Conservation (phyloP, 2,888 invertebrate species). For the Cryptocephalus primarius region DNA sequence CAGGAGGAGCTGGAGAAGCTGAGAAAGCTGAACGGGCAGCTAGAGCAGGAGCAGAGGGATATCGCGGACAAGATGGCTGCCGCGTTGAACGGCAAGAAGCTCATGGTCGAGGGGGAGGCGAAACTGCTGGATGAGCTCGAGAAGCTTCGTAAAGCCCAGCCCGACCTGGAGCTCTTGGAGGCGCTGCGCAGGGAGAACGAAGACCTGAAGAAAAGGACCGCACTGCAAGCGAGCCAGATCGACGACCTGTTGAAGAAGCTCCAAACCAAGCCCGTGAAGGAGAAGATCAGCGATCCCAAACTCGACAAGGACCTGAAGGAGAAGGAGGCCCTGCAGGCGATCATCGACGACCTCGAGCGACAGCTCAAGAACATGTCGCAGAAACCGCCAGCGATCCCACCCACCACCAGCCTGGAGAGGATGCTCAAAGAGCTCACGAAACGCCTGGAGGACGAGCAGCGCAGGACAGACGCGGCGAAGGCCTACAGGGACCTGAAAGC, state of each 20-base stretch:
- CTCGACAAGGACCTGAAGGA: conserved; percentile 21
- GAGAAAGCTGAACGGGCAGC: conserved; percentile 2
- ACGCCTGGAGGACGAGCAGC: conserved; percentile 19
- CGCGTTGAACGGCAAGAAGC: conserved; percentile 11
- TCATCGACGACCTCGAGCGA: conserved; percentile 23
- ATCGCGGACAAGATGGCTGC: conserved; percentile 6
- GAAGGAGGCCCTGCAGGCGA: conserved; percentile 21
- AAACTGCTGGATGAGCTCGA: conserved; percentile 6
- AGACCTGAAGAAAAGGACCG: conserved; percentile 19
- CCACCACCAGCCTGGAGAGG: conserved; percentile 14
- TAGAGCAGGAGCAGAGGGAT: conserved; percentile 9
- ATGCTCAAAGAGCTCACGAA: conserved; percentile 19
- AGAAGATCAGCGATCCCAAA: conserved; percentile 6
- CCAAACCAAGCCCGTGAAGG: conserved; percentile 10
- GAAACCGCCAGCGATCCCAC: conserved; percentile 10
- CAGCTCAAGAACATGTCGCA: conserved; percentile 15
- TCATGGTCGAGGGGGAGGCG: conserved; percentile 5
- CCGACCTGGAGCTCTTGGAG: conserved; percentile 10
- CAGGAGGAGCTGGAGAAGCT: neutral
- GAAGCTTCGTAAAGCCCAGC: conserved; percentile 4
- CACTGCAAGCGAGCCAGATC: conserved; percentile 19
- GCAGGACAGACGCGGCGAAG: conserved; percentile 17
- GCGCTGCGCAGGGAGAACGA: conserved; percentile 21
- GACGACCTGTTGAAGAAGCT: conserved; percentile 19
- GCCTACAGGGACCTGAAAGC: conserved; percentile 16